phyloP scores from a whole-genome alignment of 92 coral and sea anemone genomes.

The Palythoa heliodiscus region DNA sequence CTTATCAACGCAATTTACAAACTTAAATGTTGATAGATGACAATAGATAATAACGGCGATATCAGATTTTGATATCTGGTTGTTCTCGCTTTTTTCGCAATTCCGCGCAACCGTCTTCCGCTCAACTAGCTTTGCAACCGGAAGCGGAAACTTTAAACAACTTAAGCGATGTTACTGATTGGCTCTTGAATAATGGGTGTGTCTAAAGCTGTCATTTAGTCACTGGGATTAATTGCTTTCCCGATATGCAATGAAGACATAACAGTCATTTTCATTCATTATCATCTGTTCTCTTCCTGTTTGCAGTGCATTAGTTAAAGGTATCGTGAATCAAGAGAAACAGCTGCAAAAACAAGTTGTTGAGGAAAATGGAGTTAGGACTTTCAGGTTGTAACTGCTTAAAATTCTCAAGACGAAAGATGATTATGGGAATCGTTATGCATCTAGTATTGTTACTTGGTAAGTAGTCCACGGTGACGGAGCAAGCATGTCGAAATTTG shows the following conservation, averaged over 20 bases:
- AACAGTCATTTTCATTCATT: constrained; percentile 13
- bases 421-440: neutral
- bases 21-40: neutral
- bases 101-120: neutral
- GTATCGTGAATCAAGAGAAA: neutral
- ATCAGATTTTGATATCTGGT: constrained; percentile 7
- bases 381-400: neutral
- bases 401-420: constrained; percentile 14
- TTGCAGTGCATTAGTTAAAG: neutral
- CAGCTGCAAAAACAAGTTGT: neutral
- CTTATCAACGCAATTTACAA: neutral
- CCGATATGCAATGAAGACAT: neutral
- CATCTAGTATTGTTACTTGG: constrained; percentile 9
- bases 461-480: neutral
- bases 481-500: constrained; percentile 19
- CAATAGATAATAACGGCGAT: neutral
- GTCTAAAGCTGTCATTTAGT: constrained; percentile 38
- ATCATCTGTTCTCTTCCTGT: constrained; percentile 4
- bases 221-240: neutral
- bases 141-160: constrained; percentile 15
- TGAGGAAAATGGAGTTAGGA: constrained; percentile 14
- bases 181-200: constrained; percentile 31
- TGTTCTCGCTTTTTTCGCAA: neutral
- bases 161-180: constrained; percentile 18
- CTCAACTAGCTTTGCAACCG: neutral